Evolutionary conservation across 2,797 vertebrate genomes (phyloP).

Genomic region (Sciurus carolinensis): DNA sequence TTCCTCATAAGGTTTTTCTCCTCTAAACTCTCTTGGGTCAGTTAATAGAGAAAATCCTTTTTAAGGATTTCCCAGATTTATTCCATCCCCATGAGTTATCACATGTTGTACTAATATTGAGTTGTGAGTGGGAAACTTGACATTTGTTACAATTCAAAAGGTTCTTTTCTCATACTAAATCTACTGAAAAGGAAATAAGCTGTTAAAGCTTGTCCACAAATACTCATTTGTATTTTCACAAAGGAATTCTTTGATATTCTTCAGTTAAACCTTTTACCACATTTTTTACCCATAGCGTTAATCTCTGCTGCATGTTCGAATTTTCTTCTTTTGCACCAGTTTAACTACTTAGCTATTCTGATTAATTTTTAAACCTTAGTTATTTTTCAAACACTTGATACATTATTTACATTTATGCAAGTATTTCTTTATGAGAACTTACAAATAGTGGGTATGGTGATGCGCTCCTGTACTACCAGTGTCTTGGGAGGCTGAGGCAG

Average conservation of each 20-base stretch:
- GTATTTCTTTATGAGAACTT: background rate
- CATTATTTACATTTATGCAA: background rate
- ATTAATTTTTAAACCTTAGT: slow-evolving; percentile 2
- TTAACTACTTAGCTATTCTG: background rate
- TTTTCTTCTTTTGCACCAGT: slow-evolving; percentile 15
- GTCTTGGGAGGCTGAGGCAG: too few relatives aligned
- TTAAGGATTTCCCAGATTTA: background rate
- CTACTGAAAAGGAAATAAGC: background rate
- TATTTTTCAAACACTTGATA: slow-evolving; percentile 11
- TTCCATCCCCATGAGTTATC: background rate
- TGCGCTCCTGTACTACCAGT: too few relatives aligned
- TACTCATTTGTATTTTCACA: background rate
- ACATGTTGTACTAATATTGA: background rate
- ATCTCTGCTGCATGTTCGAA: background rate
- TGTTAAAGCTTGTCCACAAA: background rate
- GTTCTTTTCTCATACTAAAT: background rate
- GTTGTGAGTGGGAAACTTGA: background rate
- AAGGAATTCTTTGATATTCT: background rate
- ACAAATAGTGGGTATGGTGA: background rate
- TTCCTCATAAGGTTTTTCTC: background rate
- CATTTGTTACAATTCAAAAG: background rate
- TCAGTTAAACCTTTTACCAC: background rate
- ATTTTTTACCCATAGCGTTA: background rate
- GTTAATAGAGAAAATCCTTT: background rate
- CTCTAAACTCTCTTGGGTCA: background rate